Evolutionary conservation across 2,888 invertebrate genomes (phyloP).

Genomic region (Thereva nobilitata): DNA sequence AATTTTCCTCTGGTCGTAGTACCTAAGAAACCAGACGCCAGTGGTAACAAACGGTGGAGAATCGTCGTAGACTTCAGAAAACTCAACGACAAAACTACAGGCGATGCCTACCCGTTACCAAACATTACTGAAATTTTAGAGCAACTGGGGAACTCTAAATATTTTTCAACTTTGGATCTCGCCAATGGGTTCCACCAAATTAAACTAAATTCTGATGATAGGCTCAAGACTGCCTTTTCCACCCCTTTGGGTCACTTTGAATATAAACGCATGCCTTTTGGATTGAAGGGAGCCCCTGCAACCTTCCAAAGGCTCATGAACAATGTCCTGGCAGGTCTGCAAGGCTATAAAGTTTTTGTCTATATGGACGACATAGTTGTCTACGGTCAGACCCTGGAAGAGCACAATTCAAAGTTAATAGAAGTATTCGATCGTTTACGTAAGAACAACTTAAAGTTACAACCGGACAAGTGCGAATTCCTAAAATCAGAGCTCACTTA

Average conservation of each 20-base stretch:
- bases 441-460: constrained; percentile 44
- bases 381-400: constrained; percentile 45
- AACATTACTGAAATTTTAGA: constrained; percentile 52
- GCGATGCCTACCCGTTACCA: constrained; percentile 51
- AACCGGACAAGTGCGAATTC: constrained; percentile 45
- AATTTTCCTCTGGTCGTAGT: constrained; percentile 44
- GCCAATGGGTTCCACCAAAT: constrained; percentile 55
- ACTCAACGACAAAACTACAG: constrained; percentile 52
- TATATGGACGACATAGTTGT: constrained; percentile 50
- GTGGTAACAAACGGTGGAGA: constrained; percentile 47
- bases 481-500: constrained; percentile 40
- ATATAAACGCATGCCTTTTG: constrained; percentile 52
- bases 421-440: constrained; percentile 44
- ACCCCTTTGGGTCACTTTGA: constrained; percentile 50
- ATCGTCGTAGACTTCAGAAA: constrained; percentile 53
- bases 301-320: constrained; percentile 55
- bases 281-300: constrained; percentile 54
- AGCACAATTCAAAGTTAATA: constrained; percentile 44
- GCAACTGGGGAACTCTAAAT: constrained; percentile 50
- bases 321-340: constrained; percentile 49
- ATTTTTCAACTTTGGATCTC: constrained; percentile 53
- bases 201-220: constrained; percentile 45
- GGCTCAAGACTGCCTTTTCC: constrained; percentile 52
- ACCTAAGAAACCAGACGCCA: constrained; percentile 49
- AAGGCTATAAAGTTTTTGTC: constrained; percentile 41